phyloP scores from a whole-genome alignment of 1,140 invertebrate species.

The Drosophila elegans region DNA sequence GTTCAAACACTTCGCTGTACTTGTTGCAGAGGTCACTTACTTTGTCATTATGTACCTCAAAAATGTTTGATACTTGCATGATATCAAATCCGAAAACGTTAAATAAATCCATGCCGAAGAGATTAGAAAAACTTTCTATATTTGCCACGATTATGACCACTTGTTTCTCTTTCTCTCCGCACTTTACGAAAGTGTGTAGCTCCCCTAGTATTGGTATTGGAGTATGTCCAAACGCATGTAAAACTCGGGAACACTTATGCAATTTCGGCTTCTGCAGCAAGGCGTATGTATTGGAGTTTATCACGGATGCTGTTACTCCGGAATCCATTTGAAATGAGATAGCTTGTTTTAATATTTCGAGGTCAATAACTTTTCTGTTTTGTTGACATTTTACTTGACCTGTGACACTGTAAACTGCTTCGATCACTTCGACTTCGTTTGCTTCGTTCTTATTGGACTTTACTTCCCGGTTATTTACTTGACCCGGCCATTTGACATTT shows the following conservation, averaged over 20 bases:
- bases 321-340: conserved; percentile 6
- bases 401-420: background rate
- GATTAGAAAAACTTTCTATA: no score
- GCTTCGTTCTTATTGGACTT: background rate
- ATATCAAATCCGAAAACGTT: no score
- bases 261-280: background rate
- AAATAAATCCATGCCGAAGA: no score
- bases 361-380: background rate
- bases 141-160: background rate
- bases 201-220: conserved; percentile 2
- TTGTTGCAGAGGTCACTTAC: no score
- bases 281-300: background rate
- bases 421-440: background rate
- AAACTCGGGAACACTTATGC: no score
- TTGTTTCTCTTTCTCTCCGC: background rate
- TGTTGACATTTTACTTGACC: background rate
- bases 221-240: background rate
- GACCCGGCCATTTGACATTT: no score
- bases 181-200: background rate
- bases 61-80: background rate
- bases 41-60: background rate
- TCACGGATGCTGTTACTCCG: background rate
- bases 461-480: background rate
- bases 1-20: no score
- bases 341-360: background rate